A percentile compares a stretch with the other conserved stretches of the same genome.
Evolutionary conservation across 2,888 invertebrate genomes (phyloP).

Genomic region (Apodemia mormo): DNA sequence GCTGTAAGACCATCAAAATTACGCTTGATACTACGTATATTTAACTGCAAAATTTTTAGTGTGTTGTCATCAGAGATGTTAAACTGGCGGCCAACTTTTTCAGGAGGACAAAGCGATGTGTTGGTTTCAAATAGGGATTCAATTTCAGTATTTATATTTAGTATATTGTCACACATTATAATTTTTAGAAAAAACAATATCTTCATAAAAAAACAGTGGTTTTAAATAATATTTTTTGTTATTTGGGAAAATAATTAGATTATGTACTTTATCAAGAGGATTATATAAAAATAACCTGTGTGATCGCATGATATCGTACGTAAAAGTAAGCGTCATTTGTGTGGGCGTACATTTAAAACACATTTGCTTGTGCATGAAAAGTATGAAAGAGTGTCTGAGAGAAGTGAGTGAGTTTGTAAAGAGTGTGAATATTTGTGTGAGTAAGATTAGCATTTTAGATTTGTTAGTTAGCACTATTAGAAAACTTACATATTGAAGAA

Average conservation of each 20-base stretch:
- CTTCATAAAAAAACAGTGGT: not conserved
- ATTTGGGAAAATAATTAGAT: no score
- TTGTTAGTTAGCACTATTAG: not conserved
- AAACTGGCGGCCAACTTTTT: no score
- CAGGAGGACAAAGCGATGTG: not conserved
- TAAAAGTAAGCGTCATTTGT: no score
- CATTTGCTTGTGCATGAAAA: not conserved
- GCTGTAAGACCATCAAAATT: not conserved
- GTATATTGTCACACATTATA: not conserved
- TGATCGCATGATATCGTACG: no score
- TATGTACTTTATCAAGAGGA: no score
- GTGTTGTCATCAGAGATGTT: not conserved
- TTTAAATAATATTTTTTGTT: no score
- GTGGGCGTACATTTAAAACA: not conserved
- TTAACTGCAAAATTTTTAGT: not conserved
- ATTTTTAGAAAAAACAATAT: not conserved
- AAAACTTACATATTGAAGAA: not conserved
- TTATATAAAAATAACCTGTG: no score
- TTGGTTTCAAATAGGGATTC: slow-evolving; percentile 4
- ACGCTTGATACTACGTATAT: not conserved
- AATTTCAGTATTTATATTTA: not conserved
- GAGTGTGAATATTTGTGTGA: not conserved
- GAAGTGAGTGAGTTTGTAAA: not conserved
- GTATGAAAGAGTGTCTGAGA: not conserved
- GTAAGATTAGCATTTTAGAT: not conserved